These are phyloP conservation scores for Drosophila tripunctata DNA, from an alignment of 2,888 invertebrate genomes.

Conservation along the genomic window DNA sequence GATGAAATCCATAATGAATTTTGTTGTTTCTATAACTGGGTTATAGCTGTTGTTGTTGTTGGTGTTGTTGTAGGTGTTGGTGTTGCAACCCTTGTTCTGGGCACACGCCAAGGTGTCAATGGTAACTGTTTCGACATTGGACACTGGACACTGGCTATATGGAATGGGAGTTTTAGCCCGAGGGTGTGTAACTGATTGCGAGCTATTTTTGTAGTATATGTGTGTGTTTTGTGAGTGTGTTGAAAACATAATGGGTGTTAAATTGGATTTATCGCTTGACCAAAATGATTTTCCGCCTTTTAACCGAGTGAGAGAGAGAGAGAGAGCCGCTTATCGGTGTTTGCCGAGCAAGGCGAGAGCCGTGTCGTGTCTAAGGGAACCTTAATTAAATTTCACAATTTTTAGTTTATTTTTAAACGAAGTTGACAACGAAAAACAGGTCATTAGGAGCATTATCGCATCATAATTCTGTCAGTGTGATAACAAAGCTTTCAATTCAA, in stretches of 20 bases:
- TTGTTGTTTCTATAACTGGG: constrained; percentile 2
- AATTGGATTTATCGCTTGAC: constrained; percentile 73
- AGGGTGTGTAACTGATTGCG: constrained; percentile 55
- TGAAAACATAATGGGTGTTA: constrained; percentile 60
- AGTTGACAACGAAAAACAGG: constrained; percentile 77
- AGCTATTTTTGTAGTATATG: constrained; percentile 62
- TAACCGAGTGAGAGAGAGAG: no score
- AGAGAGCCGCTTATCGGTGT: no score
- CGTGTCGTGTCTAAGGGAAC: constrained; percentile 11
- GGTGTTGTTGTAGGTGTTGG: neutral
- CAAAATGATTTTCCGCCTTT: constrained; percentile 68
- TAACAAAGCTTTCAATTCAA: constrained; percentile 74
- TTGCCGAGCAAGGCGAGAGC: neutral
- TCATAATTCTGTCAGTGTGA: constrained; percentile 78
- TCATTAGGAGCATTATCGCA: constrained; percentile 78
- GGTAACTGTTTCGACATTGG: neutral
- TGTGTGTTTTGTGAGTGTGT: constrained; percentile 17
- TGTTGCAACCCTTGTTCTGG: constrained; percentile 34
- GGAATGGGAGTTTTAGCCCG: constrained; percentile 15
- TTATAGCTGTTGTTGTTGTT: neutral
- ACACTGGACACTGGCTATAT: neutral
- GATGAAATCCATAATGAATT: constrained; percentile 18
- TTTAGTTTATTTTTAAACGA: constrained; percentile 77
- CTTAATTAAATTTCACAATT: constrained; percentile 75
- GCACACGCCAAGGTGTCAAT: constrained; percentile 39